phyloP scores from a whole-genome alignment of 2,888 invertebrate species.

The Carpatolechia fugitivella region DNA sequence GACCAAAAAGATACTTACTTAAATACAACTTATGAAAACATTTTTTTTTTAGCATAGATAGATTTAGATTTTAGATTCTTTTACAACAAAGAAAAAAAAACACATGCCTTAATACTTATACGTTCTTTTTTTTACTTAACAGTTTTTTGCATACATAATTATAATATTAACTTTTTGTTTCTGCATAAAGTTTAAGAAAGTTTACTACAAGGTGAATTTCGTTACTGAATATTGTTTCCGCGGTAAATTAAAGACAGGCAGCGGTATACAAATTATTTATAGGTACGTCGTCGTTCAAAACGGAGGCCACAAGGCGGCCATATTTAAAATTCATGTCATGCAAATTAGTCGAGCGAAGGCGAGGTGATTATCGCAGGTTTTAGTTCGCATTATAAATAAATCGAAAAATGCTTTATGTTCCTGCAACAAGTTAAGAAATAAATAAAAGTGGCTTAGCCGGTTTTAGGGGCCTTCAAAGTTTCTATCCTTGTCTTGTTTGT shows the following conservation, averaged over 20 bases:
- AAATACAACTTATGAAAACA: no score
- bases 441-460: conserved; percentile 62
- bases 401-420: conserved; percentile 67
- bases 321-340: conserved; percentile 61
- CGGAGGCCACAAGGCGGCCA: conserved; percentile 33
- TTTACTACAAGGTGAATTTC: no score
- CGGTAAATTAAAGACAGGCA: conserved; percentile 43
- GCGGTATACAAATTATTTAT: conserved; percentile 42
- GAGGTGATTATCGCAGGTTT: conserved; percentile 55
- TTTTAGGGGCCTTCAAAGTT: conserved; percentile 35
- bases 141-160: no score
- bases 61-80: no score
- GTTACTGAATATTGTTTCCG: neutral
- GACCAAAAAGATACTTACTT: no score
- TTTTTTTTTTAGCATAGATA: no score
- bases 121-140: no score
- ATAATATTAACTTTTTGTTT: no score
- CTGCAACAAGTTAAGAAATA: conserved; percentile 74
- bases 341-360: conserved; percentile 57
- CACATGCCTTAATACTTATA: no score
- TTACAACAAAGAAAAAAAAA: no score
- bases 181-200: no score
- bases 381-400: conserved; percentile 52
- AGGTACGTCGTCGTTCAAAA: conserved; percentile 31
- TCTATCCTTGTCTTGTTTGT: conserved; percentile 35